Base-by-base conservation (phyloP, 1,140 invertebrate species). In the Anthonomus grandis region DNA sequence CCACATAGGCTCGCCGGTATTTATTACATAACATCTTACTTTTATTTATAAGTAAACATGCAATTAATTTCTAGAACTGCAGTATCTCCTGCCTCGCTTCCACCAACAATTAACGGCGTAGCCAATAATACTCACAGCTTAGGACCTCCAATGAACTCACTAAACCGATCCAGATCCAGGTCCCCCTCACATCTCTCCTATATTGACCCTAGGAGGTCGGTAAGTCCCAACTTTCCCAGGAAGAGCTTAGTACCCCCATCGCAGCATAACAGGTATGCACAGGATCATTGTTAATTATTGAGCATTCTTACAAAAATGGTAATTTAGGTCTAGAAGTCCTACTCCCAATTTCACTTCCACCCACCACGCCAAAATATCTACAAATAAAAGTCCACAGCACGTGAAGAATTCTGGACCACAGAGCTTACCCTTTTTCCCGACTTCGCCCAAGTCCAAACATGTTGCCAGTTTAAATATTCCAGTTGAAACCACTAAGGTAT, bases 101-200 rank as follows among this genome's bases (percentile, higher is more conserved):
- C 57, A 12, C 57, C 57, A 17, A 59, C 57, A 25, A 52, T 57
- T 34, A 59, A 63, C 48, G 51, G 50, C 10, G 17, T 22, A 13
- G 24, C 44, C 18, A 59, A 34, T 39, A 57, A 59, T 17, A 60
- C 50, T 2, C 47, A 60, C 27, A 60, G 60, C 34, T 51, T 73
- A 31, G 75, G 73, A 46, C 69, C 68, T 21, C 68, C 77, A 10
- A 72, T 66, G 64, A 67, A 66, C 22, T 70, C 68, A 46, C 34
- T 70, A 10, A 75, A 76, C 49, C 73, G 79, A 52, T 79, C 78
- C 0, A 70, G 74, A 54, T 78, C 70, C 9, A 65, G 68, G 49
- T 73, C 71, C 10, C 71, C 71, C 4, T 70, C 70, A 8, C 59
- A 62, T 18, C 53, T 65, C n/a, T n/a, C n/a, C 27, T 59, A 64